These are phyloP conservation scores for Lasioglossum lativentre DNA, from an alignment of 2,888 invertebrate species.

Conservation along the genomic window DNA sequence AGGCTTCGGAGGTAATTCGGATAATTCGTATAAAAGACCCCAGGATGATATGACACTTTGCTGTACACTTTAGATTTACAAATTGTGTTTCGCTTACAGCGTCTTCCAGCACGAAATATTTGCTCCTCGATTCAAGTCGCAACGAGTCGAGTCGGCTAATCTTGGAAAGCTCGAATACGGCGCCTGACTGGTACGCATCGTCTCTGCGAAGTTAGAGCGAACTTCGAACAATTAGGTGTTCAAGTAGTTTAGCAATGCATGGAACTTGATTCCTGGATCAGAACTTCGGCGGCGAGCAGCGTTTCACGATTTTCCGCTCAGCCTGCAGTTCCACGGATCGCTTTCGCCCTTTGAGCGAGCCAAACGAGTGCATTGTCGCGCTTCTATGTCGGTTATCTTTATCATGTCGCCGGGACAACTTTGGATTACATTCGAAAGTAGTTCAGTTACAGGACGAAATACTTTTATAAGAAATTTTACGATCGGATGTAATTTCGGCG, in stretches of 20 bases:
- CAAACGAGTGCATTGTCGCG: not conserved
- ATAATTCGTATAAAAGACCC: no score
- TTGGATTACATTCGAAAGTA: not conserved
- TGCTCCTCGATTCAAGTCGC: not conserved
- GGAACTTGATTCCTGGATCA: not conserved
- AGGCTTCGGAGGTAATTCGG: no score
- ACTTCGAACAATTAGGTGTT: slow-evolving; percentile 24
- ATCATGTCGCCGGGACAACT: not conserved
- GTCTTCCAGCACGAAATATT: slow-evolving; percentile 36
- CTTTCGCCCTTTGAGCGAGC: no score
- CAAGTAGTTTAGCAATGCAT: not conserved
- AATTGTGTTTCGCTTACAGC: slow-evolving; percentile 1
- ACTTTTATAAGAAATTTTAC: not conserved
- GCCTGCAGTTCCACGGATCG: not conserved
- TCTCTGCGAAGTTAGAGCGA: not conserved
- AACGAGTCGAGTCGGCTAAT: slow-evolving; percentile 15
- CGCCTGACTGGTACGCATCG: not conserved
- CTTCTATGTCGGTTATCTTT: not conserved
- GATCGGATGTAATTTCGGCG: not conserved
- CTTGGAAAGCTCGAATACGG: not conserved
- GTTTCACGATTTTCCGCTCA: not conserved
- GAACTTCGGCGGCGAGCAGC: not conserved
- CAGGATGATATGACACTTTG: no score
- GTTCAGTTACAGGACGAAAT: not conserved
- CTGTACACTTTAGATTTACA: not conserved